Percentiles rank a stretch among this genome's conserved stretches.
Conservation (phyloP, 2,888 invertebrate species). For the Eupithecia exiguata region DNA sequence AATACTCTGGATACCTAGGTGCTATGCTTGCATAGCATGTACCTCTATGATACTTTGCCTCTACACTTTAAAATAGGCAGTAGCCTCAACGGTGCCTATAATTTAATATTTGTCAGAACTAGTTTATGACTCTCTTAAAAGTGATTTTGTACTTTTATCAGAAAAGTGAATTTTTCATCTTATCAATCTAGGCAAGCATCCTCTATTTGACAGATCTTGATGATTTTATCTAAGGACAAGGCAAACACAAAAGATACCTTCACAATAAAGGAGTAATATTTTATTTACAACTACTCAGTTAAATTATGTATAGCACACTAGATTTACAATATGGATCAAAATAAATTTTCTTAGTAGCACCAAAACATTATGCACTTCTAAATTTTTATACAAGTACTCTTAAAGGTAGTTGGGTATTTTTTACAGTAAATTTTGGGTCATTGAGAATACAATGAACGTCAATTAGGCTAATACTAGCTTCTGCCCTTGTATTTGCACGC, state of each 20-base stretch:
- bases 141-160: neutral
- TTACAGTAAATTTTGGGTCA: neutral
- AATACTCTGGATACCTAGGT: no score
- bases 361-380: slow-evolving; percentile 17
- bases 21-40: no score
- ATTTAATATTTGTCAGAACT: neutral
- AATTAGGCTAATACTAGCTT: neutral
- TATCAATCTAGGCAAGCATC: neutral
- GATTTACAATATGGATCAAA: neutral
- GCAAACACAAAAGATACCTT: neutral
- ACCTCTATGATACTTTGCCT: no score
- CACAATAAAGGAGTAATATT: neutral
- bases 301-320: neutral
- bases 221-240: neutral
- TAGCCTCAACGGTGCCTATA: no score
- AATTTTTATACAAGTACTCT: neutral
- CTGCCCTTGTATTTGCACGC: neutral
- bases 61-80: no score
- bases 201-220: neutral
- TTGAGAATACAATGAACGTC: neutral
- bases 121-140: neutral
- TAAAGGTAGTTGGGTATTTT: neutral
- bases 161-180: neutral
- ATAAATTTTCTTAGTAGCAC: slow-evolving; percentile 27
- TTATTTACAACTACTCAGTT: neutral